Percentiles rank a stretch among this genome's conserved stretches.
Conservation (phyloP, 2,113 vertebrate genomes). For the Carassius carassius region DNA sequence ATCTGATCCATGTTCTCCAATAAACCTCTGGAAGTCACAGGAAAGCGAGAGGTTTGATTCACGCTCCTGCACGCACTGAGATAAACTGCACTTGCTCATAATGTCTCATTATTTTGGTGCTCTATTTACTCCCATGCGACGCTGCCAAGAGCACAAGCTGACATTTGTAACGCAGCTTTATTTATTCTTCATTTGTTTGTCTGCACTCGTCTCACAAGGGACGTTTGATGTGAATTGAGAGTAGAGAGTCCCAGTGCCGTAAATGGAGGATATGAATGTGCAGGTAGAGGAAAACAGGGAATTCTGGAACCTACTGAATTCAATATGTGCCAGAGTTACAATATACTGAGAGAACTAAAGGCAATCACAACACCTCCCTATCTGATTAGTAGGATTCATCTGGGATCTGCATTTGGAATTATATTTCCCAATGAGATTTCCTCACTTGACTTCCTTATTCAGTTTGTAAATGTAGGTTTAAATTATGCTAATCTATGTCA, state of each 20-base stretch:
- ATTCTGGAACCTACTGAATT: background rate
- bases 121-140: slow-evolving; percentile 47
- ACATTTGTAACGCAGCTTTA: slow-evolving; percentile 48
- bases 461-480: background rate
- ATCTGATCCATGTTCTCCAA: slow-evolving; percentile 57
- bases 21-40: slow-evolving; percentile 33
- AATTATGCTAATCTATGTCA: background rate
- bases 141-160: slow-evolving; percentile 20
- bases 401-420: background rate
- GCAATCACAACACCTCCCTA: background rate
- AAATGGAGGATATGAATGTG: slow-evolving; percentile 17
- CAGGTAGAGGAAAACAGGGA: background rate
- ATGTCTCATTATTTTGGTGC: slow-evolving; percentile 52
- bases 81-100: slow-evolving; percentile 42
- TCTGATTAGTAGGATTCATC: slow-evolving; percentile 12
- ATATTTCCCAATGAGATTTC: background rate
- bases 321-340: background rate
- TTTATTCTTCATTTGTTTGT: slow-evolving; percentile 46
- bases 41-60: slow-evolving; percentile 33
- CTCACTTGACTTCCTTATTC: background rate
- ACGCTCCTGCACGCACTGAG: slow-evolving; percentile 3
- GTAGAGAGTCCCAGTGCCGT: slow-evolving; percentile 1
- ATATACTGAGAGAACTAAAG: background rate
- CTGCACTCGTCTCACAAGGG: slow-evolving; percentile 1
- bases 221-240: slow-evolving; percentile 15